Evolutionary conservation across 53 echinoderm and acorn worm species (phyloP), one percentile per base, ranked within the genome.

Genomic region (Stichopus horrens): DNA sequence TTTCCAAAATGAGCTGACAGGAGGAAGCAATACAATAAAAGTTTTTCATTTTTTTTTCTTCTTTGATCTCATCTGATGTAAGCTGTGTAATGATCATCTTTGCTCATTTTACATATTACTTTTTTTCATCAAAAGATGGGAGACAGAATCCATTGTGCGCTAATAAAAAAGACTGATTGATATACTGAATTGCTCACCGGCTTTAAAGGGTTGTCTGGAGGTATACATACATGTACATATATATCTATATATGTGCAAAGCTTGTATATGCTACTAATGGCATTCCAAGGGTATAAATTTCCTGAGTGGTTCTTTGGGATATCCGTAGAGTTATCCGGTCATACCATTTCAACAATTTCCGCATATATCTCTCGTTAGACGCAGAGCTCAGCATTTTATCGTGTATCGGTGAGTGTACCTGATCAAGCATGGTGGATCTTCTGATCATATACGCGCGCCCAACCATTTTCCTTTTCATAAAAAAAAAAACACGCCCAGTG

Each of bases 251-350:
- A 59, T 59, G 13, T 59, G 13, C 13, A 59, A 9, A 13, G 71
- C 63, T 63, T 63, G 63, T 16, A 19, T 71, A 71, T 20, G 18
- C 71, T 9, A 11, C 16, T 81, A 81, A 81, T 57, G 81, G 58
- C 81, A 58, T 23, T 81, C 57, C 81, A 57, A 81, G 81, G 81
- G 81, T 54, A 81, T 56, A 71, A 81, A 11, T 58, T 81, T 81
- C 81, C 81, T 81, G 81, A 58, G 53, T 81, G 58, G 81, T 81
- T 56, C 81, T 81, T 81, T 56, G 81, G 81, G 81, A 81, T 81
- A 81, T 81, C 81, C 81, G 56, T 81, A 81, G 81, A 81, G 16
- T 81, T 22, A 81, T 81, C 81, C 81, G 81, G 81, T 81, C 81
- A 81, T 57, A 81, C 57, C 57, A 56, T 9, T 21, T 56, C 21